phyloP scores from a whole-genome alignment of 2,888 invertebrate species.

The Phrixothrix hirtus region DNA sequence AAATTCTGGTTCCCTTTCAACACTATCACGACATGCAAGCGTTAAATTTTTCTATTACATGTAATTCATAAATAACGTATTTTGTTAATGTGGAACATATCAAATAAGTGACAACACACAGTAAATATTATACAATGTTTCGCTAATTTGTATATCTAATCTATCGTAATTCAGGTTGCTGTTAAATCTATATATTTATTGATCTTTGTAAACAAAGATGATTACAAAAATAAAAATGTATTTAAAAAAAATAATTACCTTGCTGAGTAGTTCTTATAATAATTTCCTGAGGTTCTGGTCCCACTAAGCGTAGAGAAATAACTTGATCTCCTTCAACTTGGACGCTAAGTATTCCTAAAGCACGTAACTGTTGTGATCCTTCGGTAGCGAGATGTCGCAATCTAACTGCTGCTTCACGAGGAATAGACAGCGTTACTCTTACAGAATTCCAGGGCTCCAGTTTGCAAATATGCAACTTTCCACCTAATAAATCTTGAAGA shows the following conservation, averaged over 20 bases:
- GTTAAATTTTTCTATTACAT: too few species aligned
- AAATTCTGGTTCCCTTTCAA: too few species aligned
- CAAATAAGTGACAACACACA: too few species aligned
- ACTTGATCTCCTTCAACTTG: slow-evolving; percentile 91
- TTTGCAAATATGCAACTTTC: slow-evolving; percentile 68
- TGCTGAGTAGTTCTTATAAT: slow-evolving; percentile 62
- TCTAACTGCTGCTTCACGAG: slow-evolving; percentile 91
- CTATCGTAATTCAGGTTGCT: too few species aligned
- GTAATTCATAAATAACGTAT: too few species aligned
- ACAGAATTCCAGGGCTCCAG: slow-evolving; percentile 99
- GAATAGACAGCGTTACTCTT: slow-evolving; percentile 95
- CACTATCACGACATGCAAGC: too few species aligned
- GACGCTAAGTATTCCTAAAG: slow-evolving; percentile 92
- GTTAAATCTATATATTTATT: too few species aligned
- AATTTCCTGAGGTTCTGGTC: slow-evolving; percentile 73
- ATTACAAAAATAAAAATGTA: not conserved
- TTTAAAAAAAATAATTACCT: slow-evolving; percentile 40
- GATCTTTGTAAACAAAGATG: not conserved
- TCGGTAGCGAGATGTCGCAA: slow-evolving; percentile 90
- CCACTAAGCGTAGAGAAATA: slow-evolving; percentile 68
- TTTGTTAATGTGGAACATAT: too few species aligned
- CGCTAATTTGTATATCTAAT: too few species aligned
- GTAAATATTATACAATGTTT: too few species aligned
- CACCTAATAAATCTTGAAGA: slow-evolving; percentile 72
- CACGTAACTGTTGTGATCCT: slow-evolving; percentile 84